Evolutionary conservation across 2,113 vertebrate species (phyloP), one percentile per base, ranked within the genome.

Genomic region (Rhinoptilus africanus): DNA sequence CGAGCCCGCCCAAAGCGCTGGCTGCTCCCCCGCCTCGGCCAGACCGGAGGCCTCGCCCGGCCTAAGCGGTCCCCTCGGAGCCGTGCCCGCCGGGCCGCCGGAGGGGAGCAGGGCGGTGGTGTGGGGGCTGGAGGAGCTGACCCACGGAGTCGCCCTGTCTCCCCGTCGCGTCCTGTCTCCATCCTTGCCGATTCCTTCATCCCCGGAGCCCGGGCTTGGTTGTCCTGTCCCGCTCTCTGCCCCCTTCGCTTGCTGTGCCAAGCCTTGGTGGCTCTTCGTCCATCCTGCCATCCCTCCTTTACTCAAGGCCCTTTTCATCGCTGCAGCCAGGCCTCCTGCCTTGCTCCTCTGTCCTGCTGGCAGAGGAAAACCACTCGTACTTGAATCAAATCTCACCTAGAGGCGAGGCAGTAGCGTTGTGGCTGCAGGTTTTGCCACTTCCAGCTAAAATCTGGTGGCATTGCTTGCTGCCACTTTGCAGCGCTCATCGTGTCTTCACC

Each of bases 311-410:
- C 43, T 30, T 43, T 22, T 10, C 12, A 12, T 15, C 30, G 5
- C 30, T 28, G 4, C 7, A 11, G 18, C 6, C 50, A 8, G 30
- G 39, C 26, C 8, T 72, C 23, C 22, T 18, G 48, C 28, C 73
- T 20, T 37, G 37, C 45, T 45, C 20, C 21, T 14, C 48, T 17
- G 32, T 14, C 34, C 39, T 15, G 10, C 3, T 12, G 10, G 19
- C 26, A 1, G 45, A 3, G 2, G 4, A 1, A 14, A 34, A 4
- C 1, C 3, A 3, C 22, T 68, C 10, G 4, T 27, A 0, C 28
- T 1, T 16, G 67, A 5, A 17, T 43, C 30, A 7, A 54, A 26
- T n/a, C 6, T 64, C 47, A 0, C 17, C 14, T 12, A 7, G 54
- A 16, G 1, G 14, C 2, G 37, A 28, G 50, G 50, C 45, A 0